These are phyloP conservation scores for Eublepharis macularius DNA, from an alignment of 2,113 vertebrate species.

Conservation along the genomic window DNA sequence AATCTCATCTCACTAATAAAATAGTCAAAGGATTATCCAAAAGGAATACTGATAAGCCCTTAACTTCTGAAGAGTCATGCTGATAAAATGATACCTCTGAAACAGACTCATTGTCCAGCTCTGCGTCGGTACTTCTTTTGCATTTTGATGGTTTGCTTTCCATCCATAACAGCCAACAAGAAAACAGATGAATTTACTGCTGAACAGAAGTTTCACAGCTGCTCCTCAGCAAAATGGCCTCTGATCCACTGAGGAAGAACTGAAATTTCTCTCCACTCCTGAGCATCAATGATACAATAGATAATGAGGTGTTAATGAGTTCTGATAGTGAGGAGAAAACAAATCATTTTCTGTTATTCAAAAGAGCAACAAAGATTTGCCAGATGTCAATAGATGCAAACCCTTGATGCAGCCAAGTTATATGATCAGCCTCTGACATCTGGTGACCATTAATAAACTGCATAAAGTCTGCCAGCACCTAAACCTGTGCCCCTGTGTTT, in stretches of 20 bases:
- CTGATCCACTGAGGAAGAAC: constrained; percentile 13
- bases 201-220: constrained; percentile 7
- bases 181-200: constrained; percentile 19
- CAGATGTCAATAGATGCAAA: neutral
- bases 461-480: neutral
- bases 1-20: neutral
- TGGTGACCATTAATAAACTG: neutral
- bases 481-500: neutral
- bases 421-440: neutral
- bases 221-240: constrained; percentile 6
- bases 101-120: neutral
- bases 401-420: neutral
- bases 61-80: neutral
- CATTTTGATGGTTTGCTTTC: neutral
- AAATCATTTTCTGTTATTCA: constrained; percentile 6
- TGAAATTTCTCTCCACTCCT: neutral
- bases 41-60: neutral
- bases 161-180: neutral
- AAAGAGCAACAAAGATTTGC: constrained; percentile 11
- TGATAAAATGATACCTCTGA: neutral
- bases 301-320: constrained; percentile 12
- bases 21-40: neutral
- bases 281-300: neutral
- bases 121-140: neutral
- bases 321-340: neutral